Conservation (phyloP, 2,888 invertebrate species). For the Watsonalla cultraria region DNA sequence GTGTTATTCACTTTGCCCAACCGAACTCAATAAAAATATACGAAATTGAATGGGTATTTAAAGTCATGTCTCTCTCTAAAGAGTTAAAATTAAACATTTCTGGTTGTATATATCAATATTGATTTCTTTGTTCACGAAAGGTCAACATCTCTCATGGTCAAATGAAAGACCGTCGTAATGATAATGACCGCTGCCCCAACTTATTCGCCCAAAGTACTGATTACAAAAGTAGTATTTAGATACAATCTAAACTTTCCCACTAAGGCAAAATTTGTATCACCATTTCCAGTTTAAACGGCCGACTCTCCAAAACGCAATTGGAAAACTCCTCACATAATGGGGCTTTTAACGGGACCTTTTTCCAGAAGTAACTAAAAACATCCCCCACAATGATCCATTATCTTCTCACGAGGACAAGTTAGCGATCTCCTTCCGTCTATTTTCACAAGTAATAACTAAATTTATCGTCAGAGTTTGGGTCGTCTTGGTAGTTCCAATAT, state of each 20-base stretch:
- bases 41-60: too few species aligned
- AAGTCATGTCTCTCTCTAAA: too few species aligned
- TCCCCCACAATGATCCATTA: constrained; percentile 75
- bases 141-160: too few species aligned
- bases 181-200: constrained; percentile 10
- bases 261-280: constrained; percentile 46
- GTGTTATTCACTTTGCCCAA: too few species aligned
- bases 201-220: constrained; percentile 16
- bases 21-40: too few species aligned
- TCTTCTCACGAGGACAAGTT: constrained; percentile 76
- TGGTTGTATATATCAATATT: neutral
- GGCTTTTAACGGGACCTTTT: constrained; percentile 71
- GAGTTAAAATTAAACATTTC: too few species aligned
- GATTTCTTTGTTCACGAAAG: neutral
- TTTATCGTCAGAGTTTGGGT: constrained; percentile 76
- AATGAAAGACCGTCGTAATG: neutral
- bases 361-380: constrained; percentile 70
- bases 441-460: constrained; percentile 79
- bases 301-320: constrained; percentile 57
- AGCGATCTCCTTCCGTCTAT: constrained; percentile 77
- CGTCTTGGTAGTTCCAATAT: constrained; percentile 68
- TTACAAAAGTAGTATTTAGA: constrained; percentile 27
- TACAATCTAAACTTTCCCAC: constrained; percentile 49
- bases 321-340: constrained; percentile 72
- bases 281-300: constrained; percentile 52